These are phyloP conservation scores for Anastatus disparis DNA, from an alignment of 1,140 invertebrate genomes.

Conservation along the genomic window DNA sequence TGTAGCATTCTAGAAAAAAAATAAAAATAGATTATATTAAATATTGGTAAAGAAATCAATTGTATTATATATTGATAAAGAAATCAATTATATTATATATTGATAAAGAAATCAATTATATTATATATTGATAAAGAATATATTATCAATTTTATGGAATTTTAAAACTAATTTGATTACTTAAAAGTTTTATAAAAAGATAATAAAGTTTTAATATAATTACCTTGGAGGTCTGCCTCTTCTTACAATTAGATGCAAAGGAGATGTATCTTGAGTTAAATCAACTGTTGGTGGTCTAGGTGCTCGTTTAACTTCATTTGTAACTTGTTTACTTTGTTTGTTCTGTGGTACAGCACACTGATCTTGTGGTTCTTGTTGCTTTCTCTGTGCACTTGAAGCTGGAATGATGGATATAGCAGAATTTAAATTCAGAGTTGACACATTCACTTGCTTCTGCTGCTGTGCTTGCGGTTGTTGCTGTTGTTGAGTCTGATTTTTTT, in stretches of 20 bases:
- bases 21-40: background rate
- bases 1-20: constrained; percentile 28
- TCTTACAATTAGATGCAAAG: constrained; percentile 51
- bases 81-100: no score
- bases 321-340: constrained; percentile 53
- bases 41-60: constrained; percentile 12
- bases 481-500: constrained; percentile 51
- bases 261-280: constrained; percentile 66
- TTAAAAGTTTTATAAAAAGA: constrained; percentile 16
- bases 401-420: constrained; percentile 79
- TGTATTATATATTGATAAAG: no score
- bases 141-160: no score
- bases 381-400: constrained; percentile 62
- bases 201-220: no score
- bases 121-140: no score
- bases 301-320: constrained; percentile 64
- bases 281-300: constrained; percentile 70
- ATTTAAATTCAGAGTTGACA: constrained; percentile 73
- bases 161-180: no score
- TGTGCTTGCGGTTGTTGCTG: constrained; percentile 44
- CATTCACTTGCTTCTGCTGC: constrained; percentile 51
- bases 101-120: no score
- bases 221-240: constrained; percentile 62
- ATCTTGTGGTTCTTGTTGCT: constrained; percentile 58
- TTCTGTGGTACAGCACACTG: constrained; percentile 66